Evolutionary conservation across 1,140 invertebrate genomes (phyloP), one percentile per base, ranked within the genome.

Genomic region (Diorhabda elongata): DNA sequence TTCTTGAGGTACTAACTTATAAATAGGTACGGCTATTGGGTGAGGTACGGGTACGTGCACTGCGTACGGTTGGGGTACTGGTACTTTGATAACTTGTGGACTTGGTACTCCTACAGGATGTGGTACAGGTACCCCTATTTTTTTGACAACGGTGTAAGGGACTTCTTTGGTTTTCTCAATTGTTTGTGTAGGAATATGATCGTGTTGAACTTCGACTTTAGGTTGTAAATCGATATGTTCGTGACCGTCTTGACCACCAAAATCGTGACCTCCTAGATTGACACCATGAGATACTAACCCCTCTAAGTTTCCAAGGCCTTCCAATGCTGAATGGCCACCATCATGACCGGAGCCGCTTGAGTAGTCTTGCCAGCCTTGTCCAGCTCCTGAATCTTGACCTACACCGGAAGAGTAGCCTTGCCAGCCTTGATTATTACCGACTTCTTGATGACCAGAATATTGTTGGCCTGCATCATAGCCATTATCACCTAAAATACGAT

Each of bases 21-120:
- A 88, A 43, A 91, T 86, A 44, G 90, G 90, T 1, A 91, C 85
- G 11, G 91, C 86, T 61, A 91, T 89, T 61, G 89, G 88, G 79
- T 91, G 88, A 44, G 90, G 88, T 44, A 91, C 86, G 3, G 87
- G 85, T 3, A 91, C 85, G 70, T 89, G 87, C 5, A 90, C 88
- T 8, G 89, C 87, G 77, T 91, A 90, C 3, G 90, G 90, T 66
- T 92, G 89, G 0, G 90, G 90, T 43, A 91, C 90, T 42, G 90
- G 88, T 45, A 91, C 83, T 69, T 86, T 90, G 43, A 92, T 88
- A 64, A 90, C 85, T 76, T 91, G 89, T 7, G 89, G 88, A 4
- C 90, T 87, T 2, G 89, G 85, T 0, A 91, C 87, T 0, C 89
- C 87, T 4, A 91, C 86, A 2, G 90, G 89, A 78, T 91, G 90